Evolutionary conservation across 2,888 invertebrate species (phyloP).

Genomic region (Lagria hirta): DNA sequence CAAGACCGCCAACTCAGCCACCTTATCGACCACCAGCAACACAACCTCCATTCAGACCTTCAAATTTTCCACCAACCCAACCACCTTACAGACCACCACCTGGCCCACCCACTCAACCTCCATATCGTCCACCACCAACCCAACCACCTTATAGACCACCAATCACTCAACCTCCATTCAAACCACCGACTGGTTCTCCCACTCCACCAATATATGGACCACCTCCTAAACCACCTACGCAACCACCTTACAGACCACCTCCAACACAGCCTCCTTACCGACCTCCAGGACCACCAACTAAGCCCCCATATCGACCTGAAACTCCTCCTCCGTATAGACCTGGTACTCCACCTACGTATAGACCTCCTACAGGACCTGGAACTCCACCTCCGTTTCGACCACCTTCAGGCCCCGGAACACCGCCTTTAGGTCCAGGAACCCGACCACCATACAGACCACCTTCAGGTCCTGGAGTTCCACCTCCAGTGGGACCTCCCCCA

Average conservation of each 20-base stretch:
- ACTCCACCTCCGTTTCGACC: conserved; percentile 2
- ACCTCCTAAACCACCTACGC: conserved; percentile 9
- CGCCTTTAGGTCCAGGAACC: conserved; percentile 25
- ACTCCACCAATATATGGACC: conserved; percentile 14
- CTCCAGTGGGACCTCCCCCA: conserved; percentile 12
- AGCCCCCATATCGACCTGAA: conserved; percentile 20
- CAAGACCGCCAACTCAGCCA: conserved; percentile 27
- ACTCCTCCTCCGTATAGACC: conserved; percentile 28
- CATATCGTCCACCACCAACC: conserved; percentile 32
- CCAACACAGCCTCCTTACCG: conserved; percentile 4
- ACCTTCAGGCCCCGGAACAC: conserved; percentile 8
- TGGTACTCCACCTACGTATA: conserved; percentile 7
- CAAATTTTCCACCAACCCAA: conserved; percentile 28
- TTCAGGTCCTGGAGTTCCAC: conserved; percentile 12
- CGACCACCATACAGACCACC: conserved; percentile 10
- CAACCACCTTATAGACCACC: conserved; percentile 25
- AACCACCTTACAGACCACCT: conserved; percentile 18
- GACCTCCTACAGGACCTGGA: no score
- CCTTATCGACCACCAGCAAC: conserved; percentile 24
- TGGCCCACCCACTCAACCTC: conserved; percentile 15
- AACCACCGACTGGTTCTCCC: conserved; percentile 18
- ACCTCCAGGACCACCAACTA: conserved; percentile 14
- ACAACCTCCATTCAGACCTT: conserved; percentile 5
- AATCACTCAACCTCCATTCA: conserved; percentile 21
- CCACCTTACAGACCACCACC: conserved; percentile 17